Evolutionary conservation across 2,888 invertebrate genomes (phyloP), one percentile per base, ranked within the genome.

Genomic region (Drosophila setosimentum): DNA sequence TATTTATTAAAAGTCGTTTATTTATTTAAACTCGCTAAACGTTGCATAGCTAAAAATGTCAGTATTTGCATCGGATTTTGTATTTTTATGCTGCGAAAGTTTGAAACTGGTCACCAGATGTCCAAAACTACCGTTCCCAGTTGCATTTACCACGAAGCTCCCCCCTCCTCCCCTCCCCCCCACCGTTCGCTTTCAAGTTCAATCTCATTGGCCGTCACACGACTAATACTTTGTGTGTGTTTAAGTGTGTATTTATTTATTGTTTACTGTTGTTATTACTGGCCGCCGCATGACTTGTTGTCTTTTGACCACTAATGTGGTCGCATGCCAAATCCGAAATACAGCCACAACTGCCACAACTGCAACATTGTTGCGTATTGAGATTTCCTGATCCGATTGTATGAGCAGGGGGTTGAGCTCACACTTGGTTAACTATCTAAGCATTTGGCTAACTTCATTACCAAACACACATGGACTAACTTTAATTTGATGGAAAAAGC

Each of bases 201-300:
- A 85, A 88, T 75, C 87, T 88, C 83, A 83, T 68, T 75, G 84
- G 78, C 84, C 88, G 78, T 81, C 69, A 68, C 78, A 72, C 57
- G 76, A 29, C 35, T 59, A 3, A 0, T 11, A n/a, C 45, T 42
- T 10, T 57, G 29, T 29, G 33, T 48, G 11, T 42, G 18, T 18
- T 32, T 29, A n/a, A 33, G 27, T 58, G 30, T 50, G 35, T 45
- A 49, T 57, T 35, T 33, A 10, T 53, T 57, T 29, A 45, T 37
- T 27, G 33, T 21, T 11, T 24, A 2, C 2, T 16, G 32, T 30
- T 32, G 29, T 21, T 32, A 13, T 33, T 33, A 33, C 27, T 21
- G 21, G 35, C 11, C 16, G 51, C 18, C 40, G 40, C 30, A 40
- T 33, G 57, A 37, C 58, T 78, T 53, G 68, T 73, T 69, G 63